Percentiles rank a stretch among this genome's conserved stretches.
Conservation (phyloP, 2,797 vertebrate species). For the Anguilla pacifica region DNA sequence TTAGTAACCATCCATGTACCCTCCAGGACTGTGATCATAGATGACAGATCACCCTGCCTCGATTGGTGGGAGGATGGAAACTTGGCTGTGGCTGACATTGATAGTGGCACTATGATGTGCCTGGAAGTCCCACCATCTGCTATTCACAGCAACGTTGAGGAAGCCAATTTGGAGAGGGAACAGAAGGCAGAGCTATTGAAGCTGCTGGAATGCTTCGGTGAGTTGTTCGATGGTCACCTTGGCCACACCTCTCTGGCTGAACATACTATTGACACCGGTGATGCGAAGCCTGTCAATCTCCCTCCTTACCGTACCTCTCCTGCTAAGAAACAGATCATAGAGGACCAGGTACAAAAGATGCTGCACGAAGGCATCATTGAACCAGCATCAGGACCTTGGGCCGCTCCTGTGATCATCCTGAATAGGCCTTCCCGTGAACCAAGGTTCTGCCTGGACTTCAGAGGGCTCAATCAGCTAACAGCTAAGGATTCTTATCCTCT, state of each 20-base stretch:
- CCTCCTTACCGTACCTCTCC: neutral
- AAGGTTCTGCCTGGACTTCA: neutral
- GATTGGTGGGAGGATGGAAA: neutral
- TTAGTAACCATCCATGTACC: constrained; percentile 35
- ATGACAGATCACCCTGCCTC: neutral
- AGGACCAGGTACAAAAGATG: neutral
- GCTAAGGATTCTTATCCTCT: neutral
- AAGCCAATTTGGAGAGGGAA: neutral
- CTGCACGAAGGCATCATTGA: neutral
- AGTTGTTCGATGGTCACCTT: constrained; percentile 11
- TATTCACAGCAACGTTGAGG: neutral
- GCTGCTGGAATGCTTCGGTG: constrained; percentile 5
- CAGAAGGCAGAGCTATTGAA: neutral
- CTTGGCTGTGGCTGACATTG: neutral
- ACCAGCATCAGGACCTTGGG: neutral
- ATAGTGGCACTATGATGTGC: too few species aligned
- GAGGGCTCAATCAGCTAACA: neutral
- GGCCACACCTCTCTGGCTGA: neutral
- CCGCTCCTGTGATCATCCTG: neutral
- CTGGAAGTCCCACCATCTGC: too few species aligned
- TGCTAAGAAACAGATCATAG: neutral
- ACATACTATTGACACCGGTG: neutral
- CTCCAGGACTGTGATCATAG: constrained; percentile 36
- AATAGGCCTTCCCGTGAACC: neutral
- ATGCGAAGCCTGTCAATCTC: neutral